These are phyloP conservation scores for Laticauda colubrina DNA, from an alignment of 2,113 vertebrate genomes.

Conservation along the genomic window DNA sequence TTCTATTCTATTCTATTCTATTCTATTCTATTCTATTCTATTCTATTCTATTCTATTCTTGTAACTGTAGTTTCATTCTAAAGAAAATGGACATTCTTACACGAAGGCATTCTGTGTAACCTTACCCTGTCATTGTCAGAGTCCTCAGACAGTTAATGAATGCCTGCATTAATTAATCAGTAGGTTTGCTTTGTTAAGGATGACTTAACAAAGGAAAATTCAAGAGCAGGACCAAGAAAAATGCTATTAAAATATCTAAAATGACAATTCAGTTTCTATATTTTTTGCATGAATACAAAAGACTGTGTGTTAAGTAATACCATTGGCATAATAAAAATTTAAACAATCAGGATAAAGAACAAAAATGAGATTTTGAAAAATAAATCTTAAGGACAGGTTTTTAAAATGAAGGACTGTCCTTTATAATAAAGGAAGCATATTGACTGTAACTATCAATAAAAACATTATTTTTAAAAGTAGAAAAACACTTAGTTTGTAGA, in stretches of 20 bases:
- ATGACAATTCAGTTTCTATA: not conserved
- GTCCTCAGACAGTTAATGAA: conserved; percentile 45
- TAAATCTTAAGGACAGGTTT: not conserved
- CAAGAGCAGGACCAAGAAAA: not conserved
- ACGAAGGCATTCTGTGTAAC: not conserved
- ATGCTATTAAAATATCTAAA: not conserved
- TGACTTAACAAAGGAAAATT: not conserved
- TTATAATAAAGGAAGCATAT: not conserved
- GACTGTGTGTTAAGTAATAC: not conserved
- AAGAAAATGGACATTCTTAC: not conserved
- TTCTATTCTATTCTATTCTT: no score
- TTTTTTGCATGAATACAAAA: not conserved
- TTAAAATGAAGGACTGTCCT: not conserved
- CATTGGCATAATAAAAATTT: not conserved
- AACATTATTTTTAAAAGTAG: not conserved
- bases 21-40: no score
- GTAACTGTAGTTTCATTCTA: conserved; percentile 25
- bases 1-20: no score
- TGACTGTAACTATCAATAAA: not conserved
- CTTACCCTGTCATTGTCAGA: conserved; percentile 23
- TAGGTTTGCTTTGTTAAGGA: conserved; percentile 37
- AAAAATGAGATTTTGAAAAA: not conserved
- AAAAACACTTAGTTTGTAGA: not conserved
- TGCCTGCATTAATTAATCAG: conserved; percentile 47
- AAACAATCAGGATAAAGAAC: not conserved